A percentile compares a stretch with the other conserved stretches of the same genome.
Evolutionary conservation across 2,113 vertebrate genomes (phyloP).

Genomic region (Acrocephalus kingi): DNA sequence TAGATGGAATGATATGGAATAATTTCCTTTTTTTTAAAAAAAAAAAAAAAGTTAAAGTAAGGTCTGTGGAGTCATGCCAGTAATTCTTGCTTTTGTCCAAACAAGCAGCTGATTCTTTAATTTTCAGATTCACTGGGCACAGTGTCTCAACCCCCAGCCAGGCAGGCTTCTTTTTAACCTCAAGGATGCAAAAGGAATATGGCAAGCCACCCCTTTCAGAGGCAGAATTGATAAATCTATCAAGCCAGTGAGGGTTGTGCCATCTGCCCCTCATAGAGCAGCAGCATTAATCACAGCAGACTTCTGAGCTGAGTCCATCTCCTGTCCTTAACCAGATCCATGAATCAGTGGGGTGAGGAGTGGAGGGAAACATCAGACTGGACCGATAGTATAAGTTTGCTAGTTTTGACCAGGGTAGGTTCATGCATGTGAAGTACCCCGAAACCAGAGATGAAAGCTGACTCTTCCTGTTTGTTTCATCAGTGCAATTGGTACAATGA

Average conservation of each 20-base stretch:
- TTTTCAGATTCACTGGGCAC: neutral
- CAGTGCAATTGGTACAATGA: neutral
- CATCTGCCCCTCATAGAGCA: neutral
- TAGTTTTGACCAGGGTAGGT: neutral
- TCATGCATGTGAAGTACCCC: neutral
- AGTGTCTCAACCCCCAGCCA: neutral
- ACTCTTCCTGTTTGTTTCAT: neutral
- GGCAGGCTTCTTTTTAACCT: neutral
- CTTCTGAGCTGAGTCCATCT: neutral
- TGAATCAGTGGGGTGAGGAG: accelerated
- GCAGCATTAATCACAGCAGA: neutral
- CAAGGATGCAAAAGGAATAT: neutral
- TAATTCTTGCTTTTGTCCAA: neutral
- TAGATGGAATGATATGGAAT: neutral
- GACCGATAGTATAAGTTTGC: neutral
- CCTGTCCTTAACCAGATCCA: neutral
- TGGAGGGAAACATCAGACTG: neutral
- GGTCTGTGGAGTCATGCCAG: neutral
- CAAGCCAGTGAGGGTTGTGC: neutral
- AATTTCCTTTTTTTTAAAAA: neutral
- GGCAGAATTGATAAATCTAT: neutral
- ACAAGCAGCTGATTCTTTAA: neutral
- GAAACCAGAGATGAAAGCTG: neutral
- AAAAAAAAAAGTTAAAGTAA: neutral
- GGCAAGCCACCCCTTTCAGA: neutral